Base-by-base conservation (phyloP, 2,113 vertebrate species). In the Petrocephalus microphthalmus region DNA sequence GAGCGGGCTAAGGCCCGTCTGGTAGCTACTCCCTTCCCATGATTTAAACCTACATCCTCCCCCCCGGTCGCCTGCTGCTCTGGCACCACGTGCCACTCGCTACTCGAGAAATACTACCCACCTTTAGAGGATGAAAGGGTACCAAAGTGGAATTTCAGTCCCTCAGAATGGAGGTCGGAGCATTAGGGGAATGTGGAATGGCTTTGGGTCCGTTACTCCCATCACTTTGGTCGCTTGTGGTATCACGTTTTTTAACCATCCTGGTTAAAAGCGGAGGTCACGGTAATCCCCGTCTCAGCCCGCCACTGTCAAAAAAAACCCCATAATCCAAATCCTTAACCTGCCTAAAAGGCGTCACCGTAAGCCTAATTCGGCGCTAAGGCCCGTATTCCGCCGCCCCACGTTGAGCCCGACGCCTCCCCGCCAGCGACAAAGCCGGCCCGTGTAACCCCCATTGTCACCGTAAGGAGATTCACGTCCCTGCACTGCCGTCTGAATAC, bases 251-350 rank as follows among this genome's bases (percentile, higher is more conserved):
- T n/a, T n/a, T n/a, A n/a, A n/a, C n/a, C n/a, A n/a, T 87, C 88
- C 89, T 13, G 88, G 83, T 88, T 81, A 86, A 74, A 91, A 89
- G 90, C 86, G 74, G 89, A 91, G 91, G 91, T 90, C 89, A 89
- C 84, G 37, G 89, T 92, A 89, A 91, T 91, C 91, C 90, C 78
- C 88, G 88, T 74, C 88, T 88, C 74, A 81, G 85, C 53, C 89
- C 85, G 71, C 84, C 87, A 33, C 89, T 37, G 89, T 89, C 89
- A 82, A 91, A 88, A 74, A 74, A 91, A 88, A 78, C 37, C 71
- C 89, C 64, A 90, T 90, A 90, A 91, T 91, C 88, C 88, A 90
- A 74, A 90, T 89, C 86, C 89, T 85, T 86, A 91, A 85, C 89
- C 88, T 89, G 51, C 91, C 85, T 89, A 74, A 83, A 83, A 88